Conservation (phyloP, 2,888 invertebrate species). For the Helicoverpa assulta region DNA sequence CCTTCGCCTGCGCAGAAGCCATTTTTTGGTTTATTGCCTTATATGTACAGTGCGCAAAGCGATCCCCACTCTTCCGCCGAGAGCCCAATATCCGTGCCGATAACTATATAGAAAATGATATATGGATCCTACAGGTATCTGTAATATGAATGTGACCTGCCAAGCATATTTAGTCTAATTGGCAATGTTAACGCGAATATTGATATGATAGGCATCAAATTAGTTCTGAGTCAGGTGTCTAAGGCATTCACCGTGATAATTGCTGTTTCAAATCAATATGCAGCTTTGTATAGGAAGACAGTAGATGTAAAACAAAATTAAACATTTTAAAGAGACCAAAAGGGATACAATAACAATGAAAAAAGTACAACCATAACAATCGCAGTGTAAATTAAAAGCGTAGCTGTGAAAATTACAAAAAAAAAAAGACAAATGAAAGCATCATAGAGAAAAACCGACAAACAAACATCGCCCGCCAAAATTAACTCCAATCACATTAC, state of each 20-base stretch:
- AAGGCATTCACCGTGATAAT: conserved; percentile 1
- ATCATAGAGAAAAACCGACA: conserved; percentile 17
- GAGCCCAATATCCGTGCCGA: no score
- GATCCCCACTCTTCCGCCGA: no score
- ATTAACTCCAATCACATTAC: conserved; percentile 48
- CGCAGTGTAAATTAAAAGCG: background rate
- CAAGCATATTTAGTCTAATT: conserved; percentile 4
- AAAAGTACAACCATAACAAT: background rate
- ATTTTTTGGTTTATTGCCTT: no score
- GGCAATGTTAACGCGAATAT: background rate
- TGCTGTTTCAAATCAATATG: background rate
- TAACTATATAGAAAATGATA: no score
- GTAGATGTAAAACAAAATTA: background rate
- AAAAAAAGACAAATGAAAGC: conserved; percentile 27
- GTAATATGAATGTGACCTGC: background rate
- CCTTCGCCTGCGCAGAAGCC: no score
- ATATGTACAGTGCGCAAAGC: no score
- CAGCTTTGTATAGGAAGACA: no score
- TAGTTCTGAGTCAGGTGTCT: background rate
- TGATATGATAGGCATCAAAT: conserved; percentile 16
- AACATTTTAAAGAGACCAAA: background rate
- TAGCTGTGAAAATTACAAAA: conserved; percentile 1
- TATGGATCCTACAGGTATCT: no score
- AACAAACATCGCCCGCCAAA: conserved; percentile 57
- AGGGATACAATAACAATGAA: background rate